Percentiles rank a stretch among this genome's conserved stretches.
Conservation (phyloP, 2,797 vertebrate genomes). For the Percopsis omiscomaycus region DNA sequence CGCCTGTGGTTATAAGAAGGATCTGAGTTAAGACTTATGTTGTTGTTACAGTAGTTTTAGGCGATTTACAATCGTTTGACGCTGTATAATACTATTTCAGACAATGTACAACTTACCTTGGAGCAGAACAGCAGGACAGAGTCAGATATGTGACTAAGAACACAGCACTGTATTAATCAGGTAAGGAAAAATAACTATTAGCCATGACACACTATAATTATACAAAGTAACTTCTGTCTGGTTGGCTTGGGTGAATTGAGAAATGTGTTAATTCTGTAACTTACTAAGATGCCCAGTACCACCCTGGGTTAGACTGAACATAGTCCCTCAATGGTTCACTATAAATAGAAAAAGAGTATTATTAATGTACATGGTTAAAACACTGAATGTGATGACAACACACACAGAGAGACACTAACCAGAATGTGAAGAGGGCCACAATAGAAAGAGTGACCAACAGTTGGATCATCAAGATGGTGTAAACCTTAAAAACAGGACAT, state of each 20-base stretch:
- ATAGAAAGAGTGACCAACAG: constrained; percentile 85
- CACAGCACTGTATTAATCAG: constrained; percentile 76
- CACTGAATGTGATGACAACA: neutral
- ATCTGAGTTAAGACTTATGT: neutral
- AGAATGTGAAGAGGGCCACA: constrained; percentile 92
- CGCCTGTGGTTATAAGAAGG: constrained; percentile 75
- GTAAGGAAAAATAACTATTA: constrained; percentile 21
- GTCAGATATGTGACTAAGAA: constrained; percentile 91
- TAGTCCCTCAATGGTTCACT: constrained; percentile 88
- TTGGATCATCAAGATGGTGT: constrained; percentile 87
- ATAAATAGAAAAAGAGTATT: constrained; percentile 21
- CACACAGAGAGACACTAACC: constrained; percentile 73
- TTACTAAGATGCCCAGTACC: constrained; percentile 98
- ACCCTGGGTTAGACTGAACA: constrained; percentile 86
- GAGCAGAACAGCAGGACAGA: constrained; percentile 86
- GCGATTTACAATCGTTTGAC: neutral
- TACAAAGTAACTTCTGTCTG: neutral
- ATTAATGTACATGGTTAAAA: neutral
- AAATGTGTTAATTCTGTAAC: constrained; percentile 53
- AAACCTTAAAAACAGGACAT: constrained; percentile 78
- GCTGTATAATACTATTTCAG: neutral
- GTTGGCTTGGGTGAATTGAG: neutral
- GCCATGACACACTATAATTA: neutral
- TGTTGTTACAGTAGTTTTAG: neutral
- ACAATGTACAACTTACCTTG: constrained; percentile 74